Base-by-base conservation (phyloP, 2,113 vertebrate species). In the Oryzias javanicus region DNA sequence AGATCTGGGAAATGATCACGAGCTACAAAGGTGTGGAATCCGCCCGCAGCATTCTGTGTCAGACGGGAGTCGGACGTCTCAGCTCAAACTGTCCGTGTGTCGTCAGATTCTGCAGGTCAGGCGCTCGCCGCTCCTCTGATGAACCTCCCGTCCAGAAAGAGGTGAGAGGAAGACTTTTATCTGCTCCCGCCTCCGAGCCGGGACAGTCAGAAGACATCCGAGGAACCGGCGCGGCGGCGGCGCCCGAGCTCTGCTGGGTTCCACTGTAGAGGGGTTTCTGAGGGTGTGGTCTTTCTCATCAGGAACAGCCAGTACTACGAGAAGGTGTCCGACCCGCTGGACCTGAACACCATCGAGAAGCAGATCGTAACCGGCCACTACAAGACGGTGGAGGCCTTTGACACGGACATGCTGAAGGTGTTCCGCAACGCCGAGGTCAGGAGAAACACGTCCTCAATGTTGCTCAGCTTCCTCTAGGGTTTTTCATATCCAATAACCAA, bases 271-370 rank as follows among this genome's bases (percentile, higher is more conserved):
- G 47, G 6, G 56, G 22, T 42, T 54, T 57, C 48, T 64, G 54
- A 78, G 42, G 41, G 15, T 25, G 18, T 27, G 54, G 16, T 69
- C 15, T 59, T 45, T 52, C 46, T 64, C 19, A 56, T 47, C 61
- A 99, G 97, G 86, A 98, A 98, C 45, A 93, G 92, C 54, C 96
- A 98, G 80, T 99, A 99, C 85, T 99, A 99, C 0, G 97, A 98
- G 84, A 99, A 98, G 88, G 95, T 99, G 80, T 93, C 94, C 0
- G 97, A 99, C 67, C 97, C 97, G 0, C 73, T 99, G 80, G 97
- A 98, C 84, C 91, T 99, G 5, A 88, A 91, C 82, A 98, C 95
- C 14, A 96, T 99, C 13, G 97, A 98, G 83, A 98, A 98, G 78
- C 97, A 98, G 81, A 98, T 99, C 86, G 91, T 98, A 80, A 95